These are phyloP conservation scores for Chrysomallon squamiferum DNA, from an alignment of 1,140 invertebrate genomes.

Conservation along the genomic window DNA sequence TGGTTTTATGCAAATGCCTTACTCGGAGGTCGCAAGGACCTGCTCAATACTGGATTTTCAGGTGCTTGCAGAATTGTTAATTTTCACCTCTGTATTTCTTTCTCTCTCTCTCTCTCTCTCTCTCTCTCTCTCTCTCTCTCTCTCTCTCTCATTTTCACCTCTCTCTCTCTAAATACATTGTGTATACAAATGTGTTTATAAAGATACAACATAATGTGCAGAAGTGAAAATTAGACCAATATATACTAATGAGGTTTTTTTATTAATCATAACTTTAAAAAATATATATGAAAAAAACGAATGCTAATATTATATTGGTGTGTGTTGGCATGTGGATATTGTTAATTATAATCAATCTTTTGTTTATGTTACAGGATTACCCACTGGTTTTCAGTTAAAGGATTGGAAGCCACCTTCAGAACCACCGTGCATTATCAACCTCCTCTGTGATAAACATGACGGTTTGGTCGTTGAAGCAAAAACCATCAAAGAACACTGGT, in stretches of 20 bases:
- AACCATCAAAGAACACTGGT: constrained; percentile 88
- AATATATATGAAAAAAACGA: too few species aligned
- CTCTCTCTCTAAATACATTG: background rate
- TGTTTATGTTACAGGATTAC: constrained; percentile 61
- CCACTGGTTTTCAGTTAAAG: constrained; percentile 73
- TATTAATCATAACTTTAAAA: too few species aligned
- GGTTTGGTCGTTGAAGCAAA: constrained; percentile 86
- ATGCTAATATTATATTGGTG: too few species aligned
- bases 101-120: background rate
- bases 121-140: background rate
- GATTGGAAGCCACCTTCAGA: constrained; percentile 73
- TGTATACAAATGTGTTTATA: too few species aligned
- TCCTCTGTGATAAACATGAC: constrained; percentile 81
- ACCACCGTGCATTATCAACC: constrained; percentile 82
- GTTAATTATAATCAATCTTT: too few species aligned
- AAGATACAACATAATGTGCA: too few species aligned
- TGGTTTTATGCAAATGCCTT: constrained; percentile 88
- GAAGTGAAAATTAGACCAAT: too few species aligned
- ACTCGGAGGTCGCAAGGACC: constrained; percentile 79
- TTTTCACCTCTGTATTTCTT: constrained; percentile 13
- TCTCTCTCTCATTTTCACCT: background rate
- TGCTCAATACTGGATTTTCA: constrained; percentile 84
- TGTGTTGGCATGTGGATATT: too few species aligned
- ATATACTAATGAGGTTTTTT: too few species aligned
- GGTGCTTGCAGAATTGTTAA: constrained; percentile 65